Percentiles rank a stretch among this genome's conserved stretches.
Evolutionary conservation across 2,113 vertebrate species (phyloP).

Genomic region (Apodemus sylvaticus): DNA sequence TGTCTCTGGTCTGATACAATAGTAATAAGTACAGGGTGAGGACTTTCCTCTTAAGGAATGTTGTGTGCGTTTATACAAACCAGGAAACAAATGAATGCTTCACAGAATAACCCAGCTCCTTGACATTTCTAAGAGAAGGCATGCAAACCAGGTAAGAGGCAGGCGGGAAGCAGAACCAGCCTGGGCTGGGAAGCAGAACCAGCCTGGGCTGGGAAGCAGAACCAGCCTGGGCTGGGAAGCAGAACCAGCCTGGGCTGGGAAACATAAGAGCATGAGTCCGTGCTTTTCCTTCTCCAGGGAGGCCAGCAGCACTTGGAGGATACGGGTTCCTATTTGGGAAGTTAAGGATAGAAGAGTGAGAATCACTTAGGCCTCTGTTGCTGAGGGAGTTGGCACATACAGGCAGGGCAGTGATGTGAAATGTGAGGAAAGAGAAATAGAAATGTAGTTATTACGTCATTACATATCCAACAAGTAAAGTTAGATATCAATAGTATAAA

Average conservation of each 20-base stretch:
- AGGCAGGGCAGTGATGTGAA: background rate
- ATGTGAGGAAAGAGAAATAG: background rate
- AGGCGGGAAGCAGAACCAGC: background rate
- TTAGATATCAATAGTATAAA: background rate
- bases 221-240: background rate
- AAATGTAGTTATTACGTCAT: background rate
- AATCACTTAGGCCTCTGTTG: background rate
- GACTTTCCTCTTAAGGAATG: conserved; percentile 26
- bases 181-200: background rate
- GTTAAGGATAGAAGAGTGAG: background rate
- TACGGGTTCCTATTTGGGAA: background rate
- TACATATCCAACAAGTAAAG: background rate
- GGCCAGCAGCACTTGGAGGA: background rate
- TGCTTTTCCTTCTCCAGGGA: background rate
- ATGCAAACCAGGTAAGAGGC: conserved; percentile 1
- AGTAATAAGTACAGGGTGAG: background rate
- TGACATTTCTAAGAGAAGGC: conserved; percentile 32
- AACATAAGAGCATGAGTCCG: background rate
- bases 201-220: background rate
- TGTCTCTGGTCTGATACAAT: background rate
- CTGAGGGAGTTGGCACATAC: background rate
- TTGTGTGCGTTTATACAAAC: conserved; percentile 37
- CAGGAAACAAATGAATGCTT: conserved; percentile 47
- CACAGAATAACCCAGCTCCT: conserved; percentile 16
- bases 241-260: background rate